Conservation (phyloP, 2,113 vertebrate species). For the Jaculus jaculus region DNA sequence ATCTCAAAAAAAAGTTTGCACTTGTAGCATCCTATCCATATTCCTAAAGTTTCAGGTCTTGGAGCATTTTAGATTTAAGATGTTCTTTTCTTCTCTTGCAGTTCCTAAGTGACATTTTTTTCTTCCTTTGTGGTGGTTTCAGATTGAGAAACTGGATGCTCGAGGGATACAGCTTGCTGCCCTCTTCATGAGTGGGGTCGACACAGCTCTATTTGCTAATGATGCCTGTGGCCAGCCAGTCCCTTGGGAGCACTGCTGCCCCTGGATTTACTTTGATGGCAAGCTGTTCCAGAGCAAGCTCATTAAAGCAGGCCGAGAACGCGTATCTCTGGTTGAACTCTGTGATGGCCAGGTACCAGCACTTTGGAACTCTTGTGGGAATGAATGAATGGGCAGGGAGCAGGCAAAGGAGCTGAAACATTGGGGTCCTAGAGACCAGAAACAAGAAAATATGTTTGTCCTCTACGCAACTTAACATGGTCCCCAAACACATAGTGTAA, state of each 20-base stretch:
- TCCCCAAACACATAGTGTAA: not conserved
- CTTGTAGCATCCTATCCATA: not conserved
- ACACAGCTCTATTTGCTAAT: conserved; percentile 94
- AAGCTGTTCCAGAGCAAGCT: conserved; percentile 96
- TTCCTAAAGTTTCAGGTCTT: not conserved
- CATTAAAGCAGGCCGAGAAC: conserved; percentile 89
- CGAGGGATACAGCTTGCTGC: conserved; percentile 94
- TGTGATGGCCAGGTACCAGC: conserved; percentile 92
- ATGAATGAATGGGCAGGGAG: not conserved
- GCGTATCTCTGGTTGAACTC: conserved; percentile 91
- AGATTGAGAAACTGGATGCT: conserved; percentile 95
- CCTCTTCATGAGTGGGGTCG: conserved; percentile 94
- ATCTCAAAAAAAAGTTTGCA: not conserved
- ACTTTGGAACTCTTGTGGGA: not conserved
- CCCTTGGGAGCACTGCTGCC: conserved; percentile 96
- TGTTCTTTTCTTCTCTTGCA: not conserved
- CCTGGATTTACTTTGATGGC: conserved; percentile 97
- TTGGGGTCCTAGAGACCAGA: not conserved
- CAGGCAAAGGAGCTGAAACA: not conserved
- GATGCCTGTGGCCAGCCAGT: conserved; percentile 94
- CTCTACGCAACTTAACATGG: not conserved
- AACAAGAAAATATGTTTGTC: conserved; percentile 11
- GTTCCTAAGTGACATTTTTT: conserved; percentile 29
- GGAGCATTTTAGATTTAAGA: not conserved
- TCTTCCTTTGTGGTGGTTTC: conserved; percentile 65